Evolutionary conservation across 2,888 invertebrate genomes (phyloP), one percentile per base, ranked within the genome.

Genomic region (Schizaphis graminum): DNA sequence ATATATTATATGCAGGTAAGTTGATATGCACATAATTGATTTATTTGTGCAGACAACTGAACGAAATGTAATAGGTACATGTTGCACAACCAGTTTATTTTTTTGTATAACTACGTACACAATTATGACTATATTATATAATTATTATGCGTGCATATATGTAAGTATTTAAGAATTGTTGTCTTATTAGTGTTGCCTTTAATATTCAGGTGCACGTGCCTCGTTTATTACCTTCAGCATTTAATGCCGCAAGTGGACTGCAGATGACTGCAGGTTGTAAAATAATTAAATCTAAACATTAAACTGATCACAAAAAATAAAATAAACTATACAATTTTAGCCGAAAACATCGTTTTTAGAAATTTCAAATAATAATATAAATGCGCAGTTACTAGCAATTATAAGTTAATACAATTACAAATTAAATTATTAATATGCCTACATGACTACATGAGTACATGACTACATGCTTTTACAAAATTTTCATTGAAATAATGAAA

Each of bases 1-100:
- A 61, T 21, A 3, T 89, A 44, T 49, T 41, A 41, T 56, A 41
- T 41, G 35, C 0, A 77, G 85, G 8, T 93, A 56, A 10, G 35
- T 35, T 41, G 88, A 93, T 89, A 44, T 89, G 92, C 89, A 53
- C 89, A 77, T 89, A 77, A 93, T 89, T 93, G 89, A 92, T 92
- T 87, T 89, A 56, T 89, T 77, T 56, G 89, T 24, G 92, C 77
- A 53, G n/a, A 93, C 67, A 49, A 28, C 87, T 35, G 41, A n/a
- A 88, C 88, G 49, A 88, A 87, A 53, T 57, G n/a, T 44, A 85
- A 49, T 41, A n/a, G n/a, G n/a, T n/a, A 5, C 8, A 41, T 21
- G 35, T 77, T 77, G 21, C 77, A 35, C 35, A 92, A 92, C 92
- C 77, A 41, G 88, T 92, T 92, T n/a, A 77, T 67, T n/a, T 35